Base-by-base conservation (phyloP, 2,113 vertebrate species). In the Brachypteracias leptosomus region DNA sequence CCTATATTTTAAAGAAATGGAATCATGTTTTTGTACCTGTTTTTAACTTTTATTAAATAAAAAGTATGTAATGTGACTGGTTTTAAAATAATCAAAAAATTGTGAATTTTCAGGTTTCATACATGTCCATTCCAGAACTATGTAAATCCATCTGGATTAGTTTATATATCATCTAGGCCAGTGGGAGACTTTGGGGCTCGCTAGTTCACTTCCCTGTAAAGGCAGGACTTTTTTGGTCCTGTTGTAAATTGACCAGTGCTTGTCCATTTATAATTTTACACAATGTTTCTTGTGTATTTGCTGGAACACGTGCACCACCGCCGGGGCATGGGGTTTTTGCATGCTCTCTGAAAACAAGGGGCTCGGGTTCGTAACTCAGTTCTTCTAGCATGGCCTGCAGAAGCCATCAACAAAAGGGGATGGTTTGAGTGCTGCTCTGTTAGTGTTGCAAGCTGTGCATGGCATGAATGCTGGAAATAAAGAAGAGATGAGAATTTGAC, bases 31-130 rank as follows among this genome's bases (percentile, higher is more conserved):
- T 93, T 97, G 96, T 97, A 96, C 81, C 29, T 95, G 94, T 93
- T 62, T 90, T 96, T 89, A 95, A 84, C 82, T 88, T 96, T 76
- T 97, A 95, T 95, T 97, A 95, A 98, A 95, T 95, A 95, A 95
- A 68, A 93, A 79, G 18, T 93, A 49, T 94, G 85, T 90, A 77
- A 89, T 28, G 74, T 95, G 91, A 86, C 94, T 90, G 86, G 84
- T 88, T 96, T 91, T 80, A 93, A 95, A 47, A 94, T 94, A 33
- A 58, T 79, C 31, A 94, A 97, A 96, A 91, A 78, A 10, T 4
- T 3, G 78, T 33, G 55, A 80, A 35, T 66, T 89, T 93, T 83
- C 65, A 86, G 68, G 20, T 81, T 93, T 80, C 80, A 33, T 51
- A 81, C 68, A 52, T 0, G 1, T 51, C 47, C 14, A 21, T 70